phyloP scores from a whole-genome alignment of 2,888 invertebrate species.

The Eucriotettix oculatus region DNA sequence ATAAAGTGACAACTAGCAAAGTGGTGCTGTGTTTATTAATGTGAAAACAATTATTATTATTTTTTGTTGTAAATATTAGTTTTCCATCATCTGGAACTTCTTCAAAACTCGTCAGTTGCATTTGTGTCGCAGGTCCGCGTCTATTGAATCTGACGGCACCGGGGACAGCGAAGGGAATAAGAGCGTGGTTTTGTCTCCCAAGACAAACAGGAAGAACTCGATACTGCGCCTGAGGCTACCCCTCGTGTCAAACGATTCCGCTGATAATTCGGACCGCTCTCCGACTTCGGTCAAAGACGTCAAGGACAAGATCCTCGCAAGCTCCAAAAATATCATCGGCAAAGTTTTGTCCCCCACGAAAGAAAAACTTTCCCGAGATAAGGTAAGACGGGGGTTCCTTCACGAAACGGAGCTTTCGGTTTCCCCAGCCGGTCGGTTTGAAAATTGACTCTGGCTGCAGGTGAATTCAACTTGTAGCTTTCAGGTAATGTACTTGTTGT shows the following conservation, averaged over 20 bases:
- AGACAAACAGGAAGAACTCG: constrained; percentile 7
- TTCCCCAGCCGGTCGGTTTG: not conserved
- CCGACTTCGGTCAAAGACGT: constrained; percentile 47
- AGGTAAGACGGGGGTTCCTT: constrained; percentile 22
- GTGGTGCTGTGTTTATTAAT: too few relatives aligned
- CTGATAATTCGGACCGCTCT: constrained; percentile 28
- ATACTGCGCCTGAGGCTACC: constrained; percentile 14
- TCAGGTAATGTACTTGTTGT: not conserved
- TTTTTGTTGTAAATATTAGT: not conserved
- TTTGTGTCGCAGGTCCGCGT: constrained; percentile 20
- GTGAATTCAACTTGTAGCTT: too few relatives aligned
- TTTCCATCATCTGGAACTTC: not conserved
- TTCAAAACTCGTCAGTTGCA: not conserved
- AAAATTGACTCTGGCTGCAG: too few relatives aligned
- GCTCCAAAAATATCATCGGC: constrained; percentile 54
- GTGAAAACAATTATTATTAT: not conserved
- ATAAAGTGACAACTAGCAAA: not conserved
- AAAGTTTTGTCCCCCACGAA: constrained; percentile 61
- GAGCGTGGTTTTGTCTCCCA: constrained; percentile 1
- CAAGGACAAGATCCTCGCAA: constrained; percentile 48
- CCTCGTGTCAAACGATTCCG: constrained; percentile 16
- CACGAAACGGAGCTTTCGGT: not conserved
- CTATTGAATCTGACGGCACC: constrained; percentile 8
- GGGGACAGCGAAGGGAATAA: constrained; percentile 6
- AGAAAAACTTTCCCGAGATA: constrained; percentile 37